Base-by-base conservation (phyloP, 2,113 vertebrate genomes). In the Xyliphius kryptos region DNA sequence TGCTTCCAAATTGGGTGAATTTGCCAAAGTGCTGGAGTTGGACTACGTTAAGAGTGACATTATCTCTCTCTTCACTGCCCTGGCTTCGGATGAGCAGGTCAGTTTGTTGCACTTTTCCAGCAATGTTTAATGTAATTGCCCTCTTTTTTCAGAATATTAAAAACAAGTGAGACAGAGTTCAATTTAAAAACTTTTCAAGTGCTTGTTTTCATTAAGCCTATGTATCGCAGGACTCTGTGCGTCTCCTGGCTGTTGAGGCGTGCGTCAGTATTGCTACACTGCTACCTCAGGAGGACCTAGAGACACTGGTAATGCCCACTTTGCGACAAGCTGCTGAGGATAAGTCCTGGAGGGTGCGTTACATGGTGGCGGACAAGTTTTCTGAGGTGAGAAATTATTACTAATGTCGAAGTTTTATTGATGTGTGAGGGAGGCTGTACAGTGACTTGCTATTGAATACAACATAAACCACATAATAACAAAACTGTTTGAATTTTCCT, bases 341-440 rank as follows among this genome's bases (percentile, higher is more conserved):
- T 75, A 94, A 94, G 73, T 94, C 92, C 57, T 94, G 92, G 92
- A 86, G 92, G 75, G 92, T 94, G 61, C 90, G 92, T 62, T 94
- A 94, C 70, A 94, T 94, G 91, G 92, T 93, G 37, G 92, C 92
- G 17, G 92, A 94, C 83, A 94, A 91, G 74, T 94, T 94, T 78
- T 92, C 90, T 36, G 92, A 93, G 84, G 92, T 92, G 77, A 44
- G 60, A n/a, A n/a, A n/a, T n/a, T n/a, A n/a, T n/a, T 17, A 2
- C 46, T 6, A 47, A 47, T 17, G 46, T 47, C 6, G 8, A 7
- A 8, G 6, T 19, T 7, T 8, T 41, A 19, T 37, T 19, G n/a
- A 73, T 9, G n/a, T n/a, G n/a, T n/a, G n/a, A n/a, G n/a, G n/a
- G n/a, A n/a, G n/a, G n/a, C n/a, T n/a, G n/a, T n/a, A n/a, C n/a